Percentiles rank a stretch among this genome's conserved stretches.
Evolutionary conservation across 2,888 invertebrate species (phyloP).

Genomic region (Trichacis sp.): DNA sequence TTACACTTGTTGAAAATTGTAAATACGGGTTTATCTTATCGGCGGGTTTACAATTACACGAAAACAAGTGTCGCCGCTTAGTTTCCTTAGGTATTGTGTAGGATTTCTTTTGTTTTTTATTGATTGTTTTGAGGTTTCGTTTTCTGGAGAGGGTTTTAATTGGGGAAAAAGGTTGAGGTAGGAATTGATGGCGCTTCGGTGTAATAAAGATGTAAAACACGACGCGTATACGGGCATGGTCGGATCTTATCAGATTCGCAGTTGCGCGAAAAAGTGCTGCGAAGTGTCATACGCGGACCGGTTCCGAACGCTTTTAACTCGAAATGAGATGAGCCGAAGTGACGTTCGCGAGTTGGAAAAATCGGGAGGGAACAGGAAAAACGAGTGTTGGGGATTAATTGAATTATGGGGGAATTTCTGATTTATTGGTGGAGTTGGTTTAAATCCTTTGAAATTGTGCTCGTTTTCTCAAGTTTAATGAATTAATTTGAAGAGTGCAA

Average conservation of each 20-base stretch:
- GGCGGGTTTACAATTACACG: background rate
- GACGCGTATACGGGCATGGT: constrained; percentile 12
- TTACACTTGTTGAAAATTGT: no score
- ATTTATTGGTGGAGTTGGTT: no score
- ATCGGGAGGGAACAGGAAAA: constrained; percentile 16
- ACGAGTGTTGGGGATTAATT: constrained; percentile 9
- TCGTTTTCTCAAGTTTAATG: no score
- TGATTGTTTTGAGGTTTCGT: no score
- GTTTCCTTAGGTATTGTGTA: no score
- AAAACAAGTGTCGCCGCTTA: constrained; percentile 1
- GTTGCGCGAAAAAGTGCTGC: constrained; percentile 25
- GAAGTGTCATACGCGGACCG: constrained; percentile 14
- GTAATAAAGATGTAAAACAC: constrained; percentile 37
- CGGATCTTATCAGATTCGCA: constrained; percentile 29
- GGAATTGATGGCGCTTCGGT: constrained; percentile 18
- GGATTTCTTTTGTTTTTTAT: no score
- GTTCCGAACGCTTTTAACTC: background rate
- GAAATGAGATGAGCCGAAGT: no score
- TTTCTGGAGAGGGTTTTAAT: constrained; percentile 1
- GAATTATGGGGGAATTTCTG: no score
- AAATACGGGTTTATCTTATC: background rate
- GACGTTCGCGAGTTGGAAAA: no score
- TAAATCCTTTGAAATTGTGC: no score
- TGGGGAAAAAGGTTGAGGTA: constrained; percentile 16
- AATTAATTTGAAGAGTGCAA: no score